Base-by-base conservation (phyloP, 2,888 invertebrate genomes). In the Caenorhabditis zanzibari region DNA sequence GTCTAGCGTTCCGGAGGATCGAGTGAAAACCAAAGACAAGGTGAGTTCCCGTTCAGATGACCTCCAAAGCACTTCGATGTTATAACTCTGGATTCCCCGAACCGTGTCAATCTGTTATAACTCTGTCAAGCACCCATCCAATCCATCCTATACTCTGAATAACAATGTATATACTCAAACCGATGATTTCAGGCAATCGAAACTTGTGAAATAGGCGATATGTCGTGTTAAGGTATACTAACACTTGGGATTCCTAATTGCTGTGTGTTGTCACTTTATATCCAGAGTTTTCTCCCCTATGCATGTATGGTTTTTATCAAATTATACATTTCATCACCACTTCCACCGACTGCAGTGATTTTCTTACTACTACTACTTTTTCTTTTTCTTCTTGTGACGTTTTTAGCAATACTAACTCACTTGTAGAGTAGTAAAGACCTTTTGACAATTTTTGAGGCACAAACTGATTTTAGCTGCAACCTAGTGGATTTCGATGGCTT, bases 201-300 rank as follows among this genome's bases (percentile, higher is more conserved):
- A 72, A 84, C 63, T 81, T 84, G 75, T 84, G 80, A 81, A 76
- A 75, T 84, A 84, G 84, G 84, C 75, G 84, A 84, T 84, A 84
- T 84, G 84, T 73, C 84, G 59, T 84, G 84, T 71, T 84, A 71
- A 84, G 84, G 84, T 84, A 84, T 82, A 82, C 82, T 82, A 82
- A 82, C 82, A 72, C 59, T 19, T 56, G 24, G 66, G 73, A 73
- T 35, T 49, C 26, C 44, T 66, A 58, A 59, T 73, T 80, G 73
- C 66, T 80, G 80, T 80, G 80, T 73, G 38, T 38, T 38, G 38
- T 80, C 73, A 72, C 58, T 41, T 9, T 19, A 38, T 41, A 44
- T 52, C 14, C 22, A 35, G 19, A n/a, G n/a, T n/a, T n/a, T n/a
- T 22, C 14, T 19, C 47, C 5, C 26, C 19, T 24, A 32, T 66